phyloP scores from a whole-genome alignment of 2,797 vertebrate genomes.

The Brachyrhaphis roseni region DNA sequence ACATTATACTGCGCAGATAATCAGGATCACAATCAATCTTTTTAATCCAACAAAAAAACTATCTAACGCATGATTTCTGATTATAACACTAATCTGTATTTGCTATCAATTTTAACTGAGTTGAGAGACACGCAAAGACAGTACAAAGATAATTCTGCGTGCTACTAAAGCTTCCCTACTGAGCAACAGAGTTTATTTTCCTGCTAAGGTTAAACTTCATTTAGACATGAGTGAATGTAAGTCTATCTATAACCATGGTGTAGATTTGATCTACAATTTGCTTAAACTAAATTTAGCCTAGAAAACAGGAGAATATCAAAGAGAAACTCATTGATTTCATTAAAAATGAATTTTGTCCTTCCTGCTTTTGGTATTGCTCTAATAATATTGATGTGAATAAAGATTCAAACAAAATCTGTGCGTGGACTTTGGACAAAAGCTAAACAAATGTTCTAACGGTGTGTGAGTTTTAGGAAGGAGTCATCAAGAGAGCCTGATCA shows the following conservation, averaged over 20 bases:
- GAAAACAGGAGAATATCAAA: not conserved
- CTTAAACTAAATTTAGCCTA: not conserved
- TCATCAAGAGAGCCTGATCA: not conserved
- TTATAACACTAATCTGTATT: not conserved
- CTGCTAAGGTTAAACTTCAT: not conserved
- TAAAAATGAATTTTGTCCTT: not conserved
- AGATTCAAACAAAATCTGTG: not conserved
- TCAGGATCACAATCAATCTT: not conserved
- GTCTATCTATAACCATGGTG: not conserved
- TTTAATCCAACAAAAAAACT: not conserved
- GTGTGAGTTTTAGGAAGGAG: not conserved
- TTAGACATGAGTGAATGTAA: not conserved
- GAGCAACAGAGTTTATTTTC: not conserved
- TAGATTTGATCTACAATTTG: not conserved
- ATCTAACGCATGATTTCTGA: not conserved
- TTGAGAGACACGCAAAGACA: not conserved
- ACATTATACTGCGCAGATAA: not conserved
- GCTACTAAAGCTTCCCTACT: not conserved
- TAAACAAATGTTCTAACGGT: not conserved
- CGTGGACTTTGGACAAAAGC: not conserved
- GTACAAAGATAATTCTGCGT: not conserved
- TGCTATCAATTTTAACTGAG: not conserved
- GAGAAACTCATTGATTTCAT: not conserved
- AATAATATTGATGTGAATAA: not conserved
- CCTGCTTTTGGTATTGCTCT: not conserved